phyloP scores from a whole-genome alignment of 2,113 vertebrate species.

The Mungos mungo region DNA sequence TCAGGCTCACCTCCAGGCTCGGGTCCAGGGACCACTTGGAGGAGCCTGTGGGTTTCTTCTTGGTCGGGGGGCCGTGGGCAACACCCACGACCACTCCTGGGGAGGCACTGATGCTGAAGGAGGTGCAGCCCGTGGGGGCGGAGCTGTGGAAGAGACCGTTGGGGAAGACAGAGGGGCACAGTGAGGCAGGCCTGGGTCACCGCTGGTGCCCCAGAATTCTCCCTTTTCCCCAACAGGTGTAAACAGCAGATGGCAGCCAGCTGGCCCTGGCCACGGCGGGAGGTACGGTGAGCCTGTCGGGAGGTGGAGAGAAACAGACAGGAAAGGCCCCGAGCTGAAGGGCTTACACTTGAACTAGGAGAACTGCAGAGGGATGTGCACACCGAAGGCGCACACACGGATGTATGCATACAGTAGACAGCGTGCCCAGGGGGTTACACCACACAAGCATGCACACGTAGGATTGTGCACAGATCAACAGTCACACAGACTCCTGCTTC shows the following conservation, averaged over 20 bases:
- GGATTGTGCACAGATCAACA: not conserved
- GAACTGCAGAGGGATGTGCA: not conserved
- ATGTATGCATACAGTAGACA: not conserved
- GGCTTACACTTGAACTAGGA: not conserved
- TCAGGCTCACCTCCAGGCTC: slow-evolving; percentile 75
- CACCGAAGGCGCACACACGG: fast-evolving
- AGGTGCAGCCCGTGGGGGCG: slow-evolving; percentile 64
- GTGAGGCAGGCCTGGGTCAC: not conserved
- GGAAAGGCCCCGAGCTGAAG: not conserved
- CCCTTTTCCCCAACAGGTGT: not conserved
- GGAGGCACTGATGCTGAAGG: slow-evolving; percentile 80
- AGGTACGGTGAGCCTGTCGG: not conserved
- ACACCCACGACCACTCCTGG: slow-evolving; percentile 72
- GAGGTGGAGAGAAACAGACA: not conserved
- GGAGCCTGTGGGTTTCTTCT: slow-evolving; percentile 38
- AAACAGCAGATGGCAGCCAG: not conserved
- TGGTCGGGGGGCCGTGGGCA: slow-evolving; percentile 44
- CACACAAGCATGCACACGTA: fast-evolving
- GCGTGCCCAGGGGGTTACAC: not conserved
- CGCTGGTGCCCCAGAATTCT: fast-evolving
- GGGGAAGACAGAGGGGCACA: fast-evolving
- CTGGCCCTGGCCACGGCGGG: fast-evolving
- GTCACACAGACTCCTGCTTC: not conserved
- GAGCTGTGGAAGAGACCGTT: slow-evolving; percentile 72
- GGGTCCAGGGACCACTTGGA: slow-evolving; percentile 81